These are phyloP conservation scores for Steatocranus sp. DNA, from an alignment of 2,797 vertebrate genomes.

Conservation along the genomic window DNA sequence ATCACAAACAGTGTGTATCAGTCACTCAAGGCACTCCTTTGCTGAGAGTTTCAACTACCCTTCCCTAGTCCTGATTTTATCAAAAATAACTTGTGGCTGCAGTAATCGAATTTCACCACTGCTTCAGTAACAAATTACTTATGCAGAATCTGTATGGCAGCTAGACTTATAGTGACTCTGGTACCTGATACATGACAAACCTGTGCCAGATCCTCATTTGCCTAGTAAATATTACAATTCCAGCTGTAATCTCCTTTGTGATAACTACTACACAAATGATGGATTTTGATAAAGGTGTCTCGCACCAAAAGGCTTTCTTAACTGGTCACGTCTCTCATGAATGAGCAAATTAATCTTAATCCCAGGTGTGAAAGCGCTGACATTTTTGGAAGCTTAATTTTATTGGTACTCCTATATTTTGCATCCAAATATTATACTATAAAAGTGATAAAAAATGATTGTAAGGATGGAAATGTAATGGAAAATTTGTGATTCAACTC, in stretches of 20 bases:
- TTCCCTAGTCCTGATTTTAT: not conserved
- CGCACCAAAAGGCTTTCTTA: not conserved
- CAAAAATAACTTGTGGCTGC: not conserved
- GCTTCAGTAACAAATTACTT: not conserved
- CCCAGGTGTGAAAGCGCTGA: not conserved
- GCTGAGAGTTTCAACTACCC: not conserved
- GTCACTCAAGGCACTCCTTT: not conserved
- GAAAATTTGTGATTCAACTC: not conserved
- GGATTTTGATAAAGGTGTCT: not conserved
- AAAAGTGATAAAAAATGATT: not conserved
- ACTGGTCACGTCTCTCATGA: not conserved
- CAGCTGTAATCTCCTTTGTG: not conserved
- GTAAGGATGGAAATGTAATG: not conserved
- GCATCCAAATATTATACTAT: not conserved
- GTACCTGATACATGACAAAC: not conserved
- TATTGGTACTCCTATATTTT: not conserved
- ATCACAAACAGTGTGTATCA: not conserved
- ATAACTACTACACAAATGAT: not conserved
- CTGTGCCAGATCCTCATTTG: not conserved
- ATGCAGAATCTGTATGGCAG: not conserved
- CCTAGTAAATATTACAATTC: not conserved
- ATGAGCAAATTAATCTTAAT: not conserved
- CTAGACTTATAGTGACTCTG: not conserved
- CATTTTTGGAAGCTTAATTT: not conserved
- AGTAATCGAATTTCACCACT: not conserved